These are phyloP conservation scores for Tylochromis polylepis DNA, from an alignment of 2,113 vertebrate species.

Conservation along the genomic window DNA sequence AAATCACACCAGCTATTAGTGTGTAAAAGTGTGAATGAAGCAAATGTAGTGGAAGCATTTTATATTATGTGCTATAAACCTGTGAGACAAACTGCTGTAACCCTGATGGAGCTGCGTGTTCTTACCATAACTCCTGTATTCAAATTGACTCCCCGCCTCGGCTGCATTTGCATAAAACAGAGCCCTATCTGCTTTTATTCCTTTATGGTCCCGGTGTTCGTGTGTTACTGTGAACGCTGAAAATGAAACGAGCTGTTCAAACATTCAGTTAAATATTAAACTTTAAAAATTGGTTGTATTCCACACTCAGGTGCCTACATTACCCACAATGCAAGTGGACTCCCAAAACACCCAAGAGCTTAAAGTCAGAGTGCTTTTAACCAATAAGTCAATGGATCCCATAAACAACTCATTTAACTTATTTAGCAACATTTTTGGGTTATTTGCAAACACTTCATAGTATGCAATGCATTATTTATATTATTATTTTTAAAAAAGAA, in stretches of 20 bases:
- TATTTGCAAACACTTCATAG: background rate
- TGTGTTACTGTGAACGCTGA: background rate
- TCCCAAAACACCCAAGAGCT: background rate
- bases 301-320: background rate
- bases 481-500: background rate
- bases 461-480: background rate
- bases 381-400: background rate
- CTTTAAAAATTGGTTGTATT: background rate
- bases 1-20: constrained; percentile 10
- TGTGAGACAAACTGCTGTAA: background rate
- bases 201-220: background rate
- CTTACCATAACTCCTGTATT: constrained; percentile 8
- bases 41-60: background rate
- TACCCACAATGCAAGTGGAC: background rate
- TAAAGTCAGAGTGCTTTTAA: background rate
- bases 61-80: constrained; percentile 25
- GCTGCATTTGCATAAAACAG: constrained; percentile 31
- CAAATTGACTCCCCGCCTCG: constrained; percentile 10
- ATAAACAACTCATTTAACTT: background rate
- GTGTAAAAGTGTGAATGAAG: constrained; percentile 13
- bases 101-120: background rate
- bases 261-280: background rate
- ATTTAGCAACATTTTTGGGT: background rate
- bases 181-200: background rate
- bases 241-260: background rate